phyloP scores from a whole-genome alignment of 1,140 invertebrate species.

The Aethina tumida region DNA sequence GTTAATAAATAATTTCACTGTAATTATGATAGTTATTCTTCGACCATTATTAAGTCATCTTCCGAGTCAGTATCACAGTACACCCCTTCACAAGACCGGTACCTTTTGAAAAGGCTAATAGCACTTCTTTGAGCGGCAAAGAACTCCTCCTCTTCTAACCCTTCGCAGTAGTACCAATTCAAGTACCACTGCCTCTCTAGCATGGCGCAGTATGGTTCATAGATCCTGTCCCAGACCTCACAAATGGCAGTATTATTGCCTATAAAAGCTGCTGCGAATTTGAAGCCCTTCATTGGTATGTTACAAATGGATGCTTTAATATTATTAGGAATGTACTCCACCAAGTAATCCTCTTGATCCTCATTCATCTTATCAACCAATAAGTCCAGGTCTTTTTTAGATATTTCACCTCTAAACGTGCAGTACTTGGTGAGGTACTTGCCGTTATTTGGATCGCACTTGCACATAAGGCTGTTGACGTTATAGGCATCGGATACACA shows the following conservation, averaged over 20 bases:
- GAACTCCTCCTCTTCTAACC: constrained; percentile 75
- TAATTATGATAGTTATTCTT: too few relatives aligned
- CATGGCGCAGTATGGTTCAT: constrained; percentile 68
- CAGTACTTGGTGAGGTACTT: constrained; percentile 49
- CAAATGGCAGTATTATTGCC: constrained; percentile 65
- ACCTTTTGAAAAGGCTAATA: constrained; percentile 74
- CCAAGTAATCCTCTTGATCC: constrained; percentile 59
- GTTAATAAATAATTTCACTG: too few relatives aligned
- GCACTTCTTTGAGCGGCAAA: constrained; percentile 67
- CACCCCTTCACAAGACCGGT: constrained; percentile 71
- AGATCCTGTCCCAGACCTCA: constrained; percentile 67
- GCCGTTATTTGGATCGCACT: constrained; percentile 61
- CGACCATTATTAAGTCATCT: constrained; percentile 20
- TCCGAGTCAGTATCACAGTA: constrained; percentile 18
- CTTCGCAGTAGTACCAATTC: constrained; percentile 64
- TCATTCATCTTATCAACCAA: constrained; percentile 64
- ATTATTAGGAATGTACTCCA: constrained; percentile 66
- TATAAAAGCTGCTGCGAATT: constrained; percentile 60
- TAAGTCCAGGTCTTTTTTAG: constrained; percentile 49
- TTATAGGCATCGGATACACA: constrained; percentile 65
- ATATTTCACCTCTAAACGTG: constrained; percentile 60
- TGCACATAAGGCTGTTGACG: constrained; percentile 66
- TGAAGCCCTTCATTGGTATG: constrained; percentile 52
- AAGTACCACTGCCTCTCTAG: constrained; percentile 61
- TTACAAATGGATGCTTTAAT: constrained; percentile 54